Evolutionary conservation across 2,888 invertebrate genomes (phyloP).

Genomic region (Blera fallax): DNA sequence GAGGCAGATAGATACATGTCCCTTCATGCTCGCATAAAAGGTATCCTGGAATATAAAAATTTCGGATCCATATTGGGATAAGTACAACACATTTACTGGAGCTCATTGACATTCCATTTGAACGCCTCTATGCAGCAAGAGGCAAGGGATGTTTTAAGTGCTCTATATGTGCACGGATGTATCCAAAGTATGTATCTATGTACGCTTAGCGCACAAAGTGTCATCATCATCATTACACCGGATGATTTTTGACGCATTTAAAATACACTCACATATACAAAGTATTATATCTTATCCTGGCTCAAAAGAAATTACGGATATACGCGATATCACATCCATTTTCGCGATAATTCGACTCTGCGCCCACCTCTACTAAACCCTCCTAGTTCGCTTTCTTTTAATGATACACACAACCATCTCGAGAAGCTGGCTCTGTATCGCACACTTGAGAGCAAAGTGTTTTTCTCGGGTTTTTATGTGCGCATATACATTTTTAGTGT

Average conservation of each 20-base stretch:
- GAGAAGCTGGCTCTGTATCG: too few species aligned
- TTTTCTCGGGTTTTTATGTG: conserved; percentile 41
- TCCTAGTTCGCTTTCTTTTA: conserved; percentile 70
- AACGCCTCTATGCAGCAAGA: conserved; percentile 1
- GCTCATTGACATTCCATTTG: conserved; percentile 65
- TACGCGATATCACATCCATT: conserved; percentile 71
- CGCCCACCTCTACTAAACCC: conserved; percentile 14
- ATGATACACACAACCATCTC: conserved; percentile 65
- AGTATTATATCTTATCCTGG: conserved; percentile 56
- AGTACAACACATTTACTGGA: conserved; percentile 52
- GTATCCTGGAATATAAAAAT: conserved; percentile 31
- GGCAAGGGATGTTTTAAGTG: not conserved
- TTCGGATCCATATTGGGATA: conserved; percentile 44
- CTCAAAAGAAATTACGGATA: conserved; percentile 70
- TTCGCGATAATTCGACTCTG: conserved; percentile 66
- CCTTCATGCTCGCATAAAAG: not conserved
- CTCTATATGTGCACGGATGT: not conserved
- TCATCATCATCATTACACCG: conserved; percentile 71
- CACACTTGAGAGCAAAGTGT: conserved; percentile 40
- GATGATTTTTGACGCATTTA: conserved; percentile 72
- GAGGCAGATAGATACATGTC: conserved; percentile 8
- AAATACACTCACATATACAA: conserved; percentile 39
- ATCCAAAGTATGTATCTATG: not conserved
- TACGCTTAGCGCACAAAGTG: conserved; percentile 44
- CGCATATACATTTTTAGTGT: conserved; percentile 59